A percentile compares a stretch with the other conserved stretches of the same genome.
Evolutionary conservation across 1,140 invertebrate genomes (phyloP).

Genomic region (Drosophila truncata): DNA sequence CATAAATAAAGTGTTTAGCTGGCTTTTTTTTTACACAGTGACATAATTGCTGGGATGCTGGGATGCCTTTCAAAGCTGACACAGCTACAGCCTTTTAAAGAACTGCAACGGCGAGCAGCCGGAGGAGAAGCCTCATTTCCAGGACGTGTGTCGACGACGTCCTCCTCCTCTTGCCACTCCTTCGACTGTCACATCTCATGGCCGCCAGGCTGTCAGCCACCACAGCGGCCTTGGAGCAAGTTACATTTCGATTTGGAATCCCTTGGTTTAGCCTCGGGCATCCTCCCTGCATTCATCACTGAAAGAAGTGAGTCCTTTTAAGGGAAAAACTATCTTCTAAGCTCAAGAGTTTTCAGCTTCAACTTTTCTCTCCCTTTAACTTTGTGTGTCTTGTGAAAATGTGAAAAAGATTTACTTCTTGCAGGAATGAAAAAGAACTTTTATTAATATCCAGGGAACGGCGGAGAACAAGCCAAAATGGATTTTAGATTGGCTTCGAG

Average conservation of each 20-base stretch:
- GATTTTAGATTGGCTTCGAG: conserved; percentile 55
- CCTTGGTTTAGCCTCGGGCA: conserved; percentile 14
- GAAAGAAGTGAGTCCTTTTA: neutral
- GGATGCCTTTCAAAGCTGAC: conserved; percentile 3
- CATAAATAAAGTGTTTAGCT: conserved; percentile 81
- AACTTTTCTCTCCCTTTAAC: conserved; percentile 15
- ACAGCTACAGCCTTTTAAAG: conserved; percentile 19
- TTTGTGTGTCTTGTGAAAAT: conserved; percentile 41
- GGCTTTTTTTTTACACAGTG: conserved; percentile 55
- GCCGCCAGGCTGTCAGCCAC: conserved; percentile 68
- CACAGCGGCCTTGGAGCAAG: conserved; percentile 59
- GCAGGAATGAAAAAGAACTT: conserved; percentile 43
- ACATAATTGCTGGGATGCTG: conserved; percentile 61
- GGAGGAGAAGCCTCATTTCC: conserved; percentile 6
- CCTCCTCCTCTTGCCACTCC: conserved; percentile 9
- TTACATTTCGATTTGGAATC: conserved; percentile 77
- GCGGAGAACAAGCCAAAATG: conserved; percentile 38
- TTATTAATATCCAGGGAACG: conserved; percentile 61
- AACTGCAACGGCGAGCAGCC: conserved; percentile 15
- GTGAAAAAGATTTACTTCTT: conserved; percentile 41
- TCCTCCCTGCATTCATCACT: conserved; percentile 5
- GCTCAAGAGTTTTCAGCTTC: neutral
- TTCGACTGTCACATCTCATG: conserved; percentile 50
- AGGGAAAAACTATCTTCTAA: neutral
- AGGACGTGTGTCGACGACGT: conserved; percentile 8